phyloP scores from a whole-genome alignment of 2,888 invertebrate genomes.

The Rotaria sp. region DNA sequence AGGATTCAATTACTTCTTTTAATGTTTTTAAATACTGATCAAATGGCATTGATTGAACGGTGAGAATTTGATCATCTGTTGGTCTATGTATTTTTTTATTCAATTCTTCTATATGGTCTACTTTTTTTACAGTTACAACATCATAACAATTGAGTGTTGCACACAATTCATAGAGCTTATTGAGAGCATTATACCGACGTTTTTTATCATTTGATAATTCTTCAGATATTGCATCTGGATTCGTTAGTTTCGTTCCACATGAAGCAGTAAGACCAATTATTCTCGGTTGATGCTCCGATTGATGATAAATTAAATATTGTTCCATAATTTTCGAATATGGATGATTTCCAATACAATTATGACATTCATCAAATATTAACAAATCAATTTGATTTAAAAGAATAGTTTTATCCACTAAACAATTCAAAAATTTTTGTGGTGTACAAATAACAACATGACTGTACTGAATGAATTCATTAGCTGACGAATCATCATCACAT shows the following conservation, averaged over 20 bases:
- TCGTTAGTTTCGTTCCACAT: neutral
- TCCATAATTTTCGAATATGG: constrained; percentile 15
- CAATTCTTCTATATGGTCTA: neutral
- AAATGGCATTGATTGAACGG: neutral
- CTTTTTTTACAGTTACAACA: neutral
- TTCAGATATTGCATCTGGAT: neutral
- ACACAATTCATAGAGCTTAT: neutral
- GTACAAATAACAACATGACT: constrained; percentile 40
- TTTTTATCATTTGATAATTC: neutral
- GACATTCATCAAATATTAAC: constrained; percentile 31
- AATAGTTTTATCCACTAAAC: constrained; percentile 25
- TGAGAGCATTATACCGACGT: neutral
- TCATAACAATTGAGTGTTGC: constrained; percentile 5
- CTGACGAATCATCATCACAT: constrained; percentile 19
- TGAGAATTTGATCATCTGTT: constrained; percentile 5
- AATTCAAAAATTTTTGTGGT: constrained; percentile 41
- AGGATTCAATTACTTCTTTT: neutral
- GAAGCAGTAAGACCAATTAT: constrained; percentile 9
- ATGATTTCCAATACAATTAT: constrained; percentile 11
- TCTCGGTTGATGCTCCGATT: neutral
- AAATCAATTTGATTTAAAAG: constrained; percentile 38
- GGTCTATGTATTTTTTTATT: neutral
- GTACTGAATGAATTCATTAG: neutral
- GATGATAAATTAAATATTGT: constrained; percentile 23
- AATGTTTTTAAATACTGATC: neutral